phyloP scores from a whole-genome alignment of 2,113 vertebrate genomes.

The Sturnus vulgaris region DNA sequence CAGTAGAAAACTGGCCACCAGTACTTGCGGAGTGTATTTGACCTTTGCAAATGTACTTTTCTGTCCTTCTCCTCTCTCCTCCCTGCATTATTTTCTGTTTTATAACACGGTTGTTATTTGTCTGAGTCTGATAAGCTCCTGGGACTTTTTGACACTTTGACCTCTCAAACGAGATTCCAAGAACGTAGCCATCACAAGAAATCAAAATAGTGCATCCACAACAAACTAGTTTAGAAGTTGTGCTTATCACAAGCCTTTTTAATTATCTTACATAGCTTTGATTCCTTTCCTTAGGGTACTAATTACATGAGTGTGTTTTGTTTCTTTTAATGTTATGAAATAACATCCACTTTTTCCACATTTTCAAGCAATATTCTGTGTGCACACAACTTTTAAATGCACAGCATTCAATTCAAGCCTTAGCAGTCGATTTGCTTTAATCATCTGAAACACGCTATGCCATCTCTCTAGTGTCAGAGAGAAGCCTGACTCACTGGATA shows the following conservation, averaged over 20 bases:
- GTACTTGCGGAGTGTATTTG: not conserved
- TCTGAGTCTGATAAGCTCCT: not conserved
- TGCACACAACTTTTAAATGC: slow-evolving; percentile 32
- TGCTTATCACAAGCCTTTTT: slow-evolving; percentile 52
- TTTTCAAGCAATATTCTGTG: slow-evolving; percentile 8
- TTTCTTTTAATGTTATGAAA: not conserved
- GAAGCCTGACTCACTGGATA: not conserved
- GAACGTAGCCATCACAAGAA: not conserved
- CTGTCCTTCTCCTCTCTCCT: not conserved
- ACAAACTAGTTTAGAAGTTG: slow-evolving; percentile 44
- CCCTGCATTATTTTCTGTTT: not conserved
- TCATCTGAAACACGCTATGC: slow-evolving; percentile 45
- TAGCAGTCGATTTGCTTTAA: slow-evolving; percentile 51
- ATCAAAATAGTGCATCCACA: slow-evolving; percentile 34
- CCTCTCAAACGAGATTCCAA: slow-evolving; percentile 48
- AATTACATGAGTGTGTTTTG: slow-evolving; percentile 1
- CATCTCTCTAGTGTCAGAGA: slow-evolving; percentile 8
- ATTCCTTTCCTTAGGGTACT: slow-evolving; percentile 49
- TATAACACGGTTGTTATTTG: not conserved
- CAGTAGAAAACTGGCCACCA: not conserved
- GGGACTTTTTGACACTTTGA: not conserved
- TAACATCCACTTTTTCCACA: slow-evolving; percentile 12
- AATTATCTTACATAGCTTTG: slow-evolving; percentile 60
- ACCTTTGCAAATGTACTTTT: not conserved
- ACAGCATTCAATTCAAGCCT: slow-evolving; percentile 27